Conservation (phyloP, 2,113 vertebrate genomes). For the Bucco capensis region DNA sequence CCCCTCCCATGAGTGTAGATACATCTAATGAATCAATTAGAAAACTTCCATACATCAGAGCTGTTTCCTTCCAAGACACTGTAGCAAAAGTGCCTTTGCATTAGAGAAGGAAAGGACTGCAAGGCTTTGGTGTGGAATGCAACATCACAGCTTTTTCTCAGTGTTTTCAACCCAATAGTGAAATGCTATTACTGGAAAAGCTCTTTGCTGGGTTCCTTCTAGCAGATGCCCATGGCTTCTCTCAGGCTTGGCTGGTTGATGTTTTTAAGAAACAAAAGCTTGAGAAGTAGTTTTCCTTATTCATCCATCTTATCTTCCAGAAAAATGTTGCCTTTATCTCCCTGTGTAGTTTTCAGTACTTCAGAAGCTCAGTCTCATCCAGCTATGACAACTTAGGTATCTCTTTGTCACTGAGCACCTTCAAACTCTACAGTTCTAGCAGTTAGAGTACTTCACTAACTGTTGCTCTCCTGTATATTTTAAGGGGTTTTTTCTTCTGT, state of each 20-base stretch:
- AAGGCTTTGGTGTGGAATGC: background rate
- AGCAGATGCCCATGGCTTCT: background rate
- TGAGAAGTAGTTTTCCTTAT: background rate
- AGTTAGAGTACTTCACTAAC: background rate
- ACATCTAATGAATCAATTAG: background rate
- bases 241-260: background rate
- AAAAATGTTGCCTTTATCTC: background rate
- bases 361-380: background rate
- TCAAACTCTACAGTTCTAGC: background rate
- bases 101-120: background rate
- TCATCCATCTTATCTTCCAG: background rate
- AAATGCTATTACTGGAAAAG: background rate
- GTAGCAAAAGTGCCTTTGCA: background rate
- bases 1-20: background rate
- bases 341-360: background rate
- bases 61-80: background rate
- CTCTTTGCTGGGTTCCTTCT: background rate
- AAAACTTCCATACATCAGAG: background rate
- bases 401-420: background rate
- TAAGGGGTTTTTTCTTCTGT: background rate
- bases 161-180: background rate
- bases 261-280: background rate
- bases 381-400: background rate
- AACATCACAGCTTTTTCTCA: background rate
- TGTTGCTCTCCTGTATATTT: background rate